phyloP scores from a whole-genome alignment of 2,888 invertebrate genomes.

The Cancer borealis region DNA sequence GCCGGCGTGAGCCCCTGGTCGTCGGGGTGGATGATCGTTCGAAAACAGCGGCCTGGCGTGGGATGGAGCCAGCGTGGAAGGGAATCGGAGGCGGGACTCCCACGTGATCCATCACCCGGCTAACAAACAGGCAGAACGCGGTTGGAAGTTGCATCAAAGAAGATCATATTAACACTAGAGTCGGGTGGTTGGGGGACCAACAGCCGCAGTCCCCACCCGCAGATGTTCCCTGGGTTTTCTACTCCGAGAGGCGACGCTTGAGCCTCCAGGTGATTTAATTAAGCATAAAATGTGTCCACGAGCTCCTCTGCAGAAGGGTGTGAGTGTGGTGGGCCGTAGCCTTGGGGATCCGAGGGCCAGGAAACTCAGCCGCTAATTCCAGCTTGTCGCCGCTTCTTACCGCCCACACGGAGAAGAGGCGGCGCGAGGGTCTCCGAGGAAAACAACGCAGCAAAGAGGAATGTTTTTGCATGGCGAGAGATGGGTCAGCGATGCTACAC shows the following conservation, averaged over 20 bases:
- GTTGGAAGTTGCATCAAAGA: constrained; percentile 75
- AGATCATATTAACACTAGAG: constrained; percentile 74
- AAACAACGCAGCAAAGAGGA: neutral
- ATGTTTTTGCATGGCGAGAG: neutral
- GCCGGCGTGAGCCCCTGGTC: neutral
- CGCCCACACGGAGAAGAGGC: neutral
- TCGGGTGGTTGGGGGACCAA: constrained; percentile 64
- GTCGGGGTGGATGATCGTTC: neutral
- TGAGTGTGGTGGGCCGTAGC: neutral
- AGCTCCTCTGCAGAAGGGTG: neutral
- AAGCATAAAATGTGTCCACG: constrained; percentile 12
- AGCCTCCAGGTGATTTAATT: neutral
- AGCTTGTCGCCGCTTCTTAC: constrained; percentile 17
- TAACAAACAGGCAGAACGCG: constrained; percentile 73
- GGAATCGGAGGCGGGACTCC: constrained; percentile 56
- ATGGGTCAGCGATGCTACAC: neutral
- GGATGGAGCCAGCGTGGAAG: constrained; percentile 17
- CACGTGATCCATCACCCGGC: constrained; percentile 70
- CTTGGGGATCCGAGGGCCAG: neutral
- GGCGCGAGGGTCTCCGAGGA: neutral
- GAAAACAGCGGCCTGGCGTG: too few species aligned
- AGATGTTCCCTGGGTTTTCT: neutral
- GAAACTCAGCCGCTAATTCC: neutral
- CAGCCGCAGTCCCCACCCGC: constrained; percentile 26
- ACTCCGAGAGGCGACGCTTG: neutral